Conservation (phyloP, 2,113 vertebrate genomes). For the Lagopus leucura region DNA sequence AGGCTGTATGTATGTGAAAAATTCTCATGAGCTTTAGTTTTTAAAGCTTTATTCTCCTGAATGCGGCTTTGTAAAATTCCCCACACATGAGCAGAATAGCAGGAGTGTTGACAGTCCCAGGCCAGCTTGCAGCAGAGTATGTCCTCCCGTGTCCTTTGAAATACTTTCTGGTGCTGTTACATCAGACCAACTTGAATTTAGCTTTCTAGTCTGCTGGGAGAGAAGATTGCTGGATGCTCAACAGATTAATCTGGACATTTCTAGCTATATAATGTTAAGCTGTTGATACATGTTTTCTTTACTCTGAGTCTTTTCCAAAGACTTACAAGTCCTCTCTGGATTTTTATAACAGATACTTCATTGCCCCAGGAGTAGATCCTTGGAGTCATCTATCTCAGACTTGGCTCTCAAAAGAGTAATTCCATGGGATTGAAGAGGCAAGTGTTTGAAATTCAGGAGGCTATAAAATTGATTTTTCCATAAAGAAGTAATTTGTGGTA, state of each 20-base stretch:
- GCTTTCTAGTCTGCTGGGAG: background rate
- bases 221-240: background rate
- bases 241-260: background rate
- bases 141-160: background rate
- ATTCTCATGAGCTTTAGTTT: background rate
- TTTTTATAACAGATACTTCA: constrained; percentile 47
- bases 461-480: constrained; percentile 71
- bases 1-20: background rate
- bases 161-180: background rate
- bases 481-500: constrained; percentile 70
- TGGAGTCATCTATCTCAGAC: background rate
- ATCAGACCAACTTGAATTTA: background rate
- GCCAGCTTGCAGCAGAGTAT: fast-evolving
- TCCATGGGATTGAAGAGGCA: constrained; percentile 56
- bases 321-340: background rate
- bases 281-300: constrained; percentile 34
- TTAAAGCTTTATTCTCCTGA: background rate
- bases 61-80: background rate
- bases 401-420: constrained; percentile 51
- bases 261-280: background rate
- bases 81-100: background rate
- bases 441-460: constrained; percentile 62
- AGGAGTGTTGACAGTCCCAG: background rate
- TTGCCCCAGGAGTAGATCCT: constrained; percentile 19
- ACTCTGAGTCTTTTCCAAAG: background rate